Percentiles rank a stretch among this genome's conserved stretches.
Evolutionary conservation across 1,140 invertebrate species (phyloP).

Genomic region (Teleopsis dalmanni): DNA sequence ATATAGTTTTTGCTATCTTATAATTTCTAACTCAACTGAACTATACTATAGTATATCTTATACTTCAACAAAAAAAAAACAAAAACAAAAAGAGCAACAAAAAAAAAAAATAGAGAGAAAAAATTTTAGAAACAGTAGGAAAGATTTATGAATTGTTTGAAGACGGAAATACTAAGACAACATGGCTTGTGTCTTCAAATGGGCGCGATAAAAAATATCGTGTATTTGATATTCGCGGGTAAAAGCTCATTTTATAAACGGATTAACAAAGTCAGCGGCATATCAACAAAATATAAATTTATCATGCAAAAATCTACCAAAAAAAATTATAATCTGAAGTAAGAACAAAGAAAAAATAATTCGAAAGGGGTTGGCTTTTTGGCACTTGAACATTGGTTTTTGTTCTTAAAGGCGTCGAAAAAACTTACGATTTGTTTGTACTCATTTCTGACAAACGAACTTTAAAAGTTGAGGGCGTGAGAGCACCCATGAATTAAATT

Average conservation of each 20-base stretch:
- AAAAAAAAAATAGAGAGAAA: too few relatives aligned
- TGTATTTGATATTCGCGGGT: too few relatives aligned
- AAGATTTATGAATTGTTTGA: constrained; percentile 17
- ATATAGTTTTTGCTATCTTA: neutral
- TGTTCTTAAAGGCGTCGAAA: too few relatives aligned
- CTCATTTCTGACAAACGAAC: too few relatives aligned
- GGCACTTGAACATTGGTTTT: constrained; percentile 19
- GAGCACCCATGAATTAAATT: too few relatives aligned
- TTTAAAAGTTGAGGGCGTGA: too few relatives aligned
- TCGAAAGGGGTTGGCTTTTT: constrained; percentile 23
- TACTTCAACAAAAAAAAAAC: too few relatives aligned
- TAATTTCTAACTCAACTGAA: neutral
- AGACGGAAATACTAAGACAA: constrained; percentile 17
- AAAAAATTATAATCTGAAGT: neutral
- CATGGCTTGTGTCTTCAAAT: constrained; percentile 3
- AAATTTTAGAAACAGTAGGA: too few relatives aligned
- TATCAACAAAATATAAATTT: constrained; percentile 10
- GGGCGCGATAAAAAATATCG: constrained; percentile 13
- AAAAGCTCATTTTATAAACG: too few relatives aligned
- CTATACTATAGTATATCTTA: too few relatives aligned
- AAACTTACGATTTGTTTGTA: too few relatives aligned
- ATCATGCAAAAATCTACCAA: neutral
- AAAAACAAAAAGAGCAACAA: too few relatives aligned
- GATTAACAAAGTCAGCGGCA: constrained; percentile 10
- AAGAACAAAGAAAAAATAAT: neutral